Percentiles rank a stretch among this genome's conserved stretches.
These are phyloP conservation scores for Pygoscelis adeliae DNA, from an alignment of 2,113 vertebrate genomes.

Conservation along the genomic window DNA sequence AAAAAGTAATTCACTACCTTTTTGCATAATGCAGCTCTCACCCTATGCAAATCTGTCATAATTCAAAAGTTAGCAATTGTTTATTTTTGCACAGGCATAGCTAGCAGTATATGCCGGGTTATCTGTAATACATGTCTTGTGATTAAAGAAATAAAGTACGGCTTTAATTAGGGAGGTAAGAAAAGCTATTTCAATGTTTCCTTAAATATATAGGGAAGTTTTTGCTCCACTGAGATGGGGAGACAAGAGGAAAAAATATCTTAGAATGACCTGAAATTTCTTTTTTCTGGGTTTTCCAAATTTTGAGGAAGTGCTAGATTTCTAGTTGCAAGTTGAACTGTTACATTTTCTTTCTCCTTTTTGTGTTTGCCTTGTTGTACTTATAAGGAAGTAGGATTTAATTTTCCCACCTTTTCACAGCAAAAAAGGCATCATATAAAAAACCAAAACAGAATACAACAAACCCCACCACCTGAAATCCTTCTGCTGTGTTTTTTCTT, in stretches of 20 bases:
- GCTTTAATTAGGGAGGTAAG: not conserved
- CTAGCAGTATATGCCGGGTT: not conserved
- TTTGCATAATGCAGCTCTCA: not conserved
- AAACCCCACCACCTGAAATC: not conserved
- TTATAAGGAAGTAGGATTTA: not conserved
- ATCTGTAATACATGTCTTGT: not conserved
- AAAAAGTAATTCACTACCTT: not conserved
- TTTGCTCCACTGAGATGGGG: not conserved
- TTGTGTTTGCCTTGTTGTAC: not conserved
- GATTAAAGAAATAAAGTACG: not conserved
- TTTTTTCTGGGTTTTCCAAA: not conserved
- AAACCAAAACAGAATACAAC: not conserved
- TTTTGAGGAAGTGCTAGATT: not conserved
- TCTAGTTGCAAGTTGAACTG: not conserved
- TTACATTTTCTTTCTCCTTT: not conserved
- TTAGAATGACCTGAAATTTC: not conserved
- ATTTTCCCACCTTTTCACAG: not conserved
- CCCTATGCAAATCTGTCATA: not conserved
- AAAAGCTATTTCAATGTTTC: not conserved
- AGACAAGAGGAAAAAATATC: not conserved
- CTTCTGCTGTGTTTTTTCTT: not conserved
- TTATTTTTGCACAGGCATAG: not conserved
- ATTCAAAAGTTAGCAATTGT: not conserved
- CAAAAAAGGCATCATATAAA: not conserved
- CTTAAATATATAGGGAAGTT: not conserved